phyloP scores from a whole-genome alignment of 1,140 invertebrate species.

The Phymorhynchus buccinoides region DNA sequence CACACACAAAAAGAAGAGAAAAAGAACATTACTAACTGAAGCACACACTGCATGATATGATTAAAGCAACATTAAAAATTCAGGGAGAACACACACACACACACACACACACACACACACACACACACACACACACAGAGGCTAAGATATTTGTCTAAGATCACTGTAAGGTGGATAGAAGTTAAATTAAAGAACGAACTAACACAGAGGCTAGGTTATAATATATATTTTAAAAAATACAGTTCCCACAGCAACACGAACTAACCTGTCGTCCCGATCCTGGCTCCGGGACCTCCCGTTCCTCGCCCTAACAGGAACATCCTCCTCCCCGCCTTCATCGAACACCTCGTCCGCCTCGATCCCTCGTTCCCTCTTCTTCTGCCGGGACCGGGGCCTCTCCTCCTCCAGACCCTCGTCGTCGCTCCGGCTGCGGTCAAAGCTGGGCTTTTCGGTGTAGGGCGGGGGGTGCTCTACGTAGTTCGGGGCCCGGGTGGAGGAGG shows the following conservation, averaged over 20 bases:
- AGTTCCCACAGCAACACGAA: no score
- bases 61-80: no score
- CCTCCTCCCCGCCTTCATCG: neutral
- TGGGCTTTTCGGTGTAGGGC: slow-evolving; percentile 26
- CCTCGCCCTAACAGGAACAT: neutral
- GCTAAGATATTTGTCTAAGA: no score
- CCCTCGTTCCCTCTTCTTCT: neutral
- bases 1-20: no score
- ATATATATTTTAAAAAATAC: no score
- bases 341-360: neutral
- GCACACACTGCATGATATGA: no score
- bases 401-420: neutral
- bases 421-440: slow-evolving; percentile 33
- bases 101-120: neutral
- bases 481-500: neutral
- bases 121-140: neutral
- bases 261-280: neutral
- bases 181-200: no score
- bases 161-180: no score
- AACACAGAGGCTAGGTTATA: no score
- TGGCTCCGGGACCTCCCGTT: neutral
- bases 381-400: neutral
- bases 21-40: no score
- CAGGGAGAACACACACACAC: neutral
- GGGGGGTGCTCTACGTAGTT: slow-evolving; percentile 15